Evolutionary conservation across 2,113 vertebrate species (phyloP), one percentile per base, ranked within the genome.

Genomic region (Actenoides hombroni): DNA sequence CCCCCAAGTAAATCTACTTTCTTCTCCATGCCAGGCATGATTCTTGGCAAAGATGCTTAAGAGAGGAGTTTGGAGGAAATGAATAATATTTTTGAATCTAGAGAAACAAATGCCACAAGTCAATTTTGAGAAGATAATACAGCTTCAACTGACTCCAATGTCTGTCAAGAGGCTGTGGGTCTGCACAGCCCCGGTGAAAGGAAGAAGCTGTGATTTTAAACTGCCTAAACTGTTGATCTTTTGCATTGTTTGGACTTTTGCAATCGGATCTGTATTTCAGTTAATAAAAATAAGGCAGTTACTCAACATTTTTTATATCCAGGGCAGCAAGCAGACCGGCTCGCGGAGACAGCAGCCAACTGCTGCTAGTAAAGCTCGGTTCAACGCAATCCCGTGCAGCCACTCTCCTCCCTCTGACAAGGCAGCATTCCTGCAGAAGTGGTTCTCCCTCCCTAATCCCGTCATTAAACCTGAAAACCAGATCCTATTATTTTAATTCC

Each of bases 211-310:
- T 83, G 85, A 85, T 87, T 85, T 76, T 61, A 57, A 93, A 54
- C 69, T 46, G 61, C 19, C 57, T 26, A 79, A 88, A 79, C 51
- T 54, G 78, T 65, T 69, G 86, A 93, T 95, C 92, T 84, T 88
- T 63, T 56, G 60, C 87, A 81, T 78, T 82, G 80, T 86, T 85
- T 7, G 5, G 92, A 37, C 65, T 82, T 92, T 86, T 87, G 83
- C 83, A 92, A 89, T 82, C 77, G 86, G 61, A 20, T 73, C 61
- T 61, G 53, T 49, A 57, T 73, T 93, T 35, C 69, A 82, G 60
- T 86, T 71, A 81, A 93, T 88, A 92, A 95, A 94, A 93, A 48
- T 48, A 71, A 75, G 54, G 80, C 90, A 89, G 77, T 87, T 89
- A 49, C 92, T 93, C 88, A 90, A 75, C 15, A 10, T 54, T 70